These are phyloP conservation scores for Drosophila yooni DNA, from an alignment of 2,888 invertebrate genomes.

Conservation along the genomic window DNA sequence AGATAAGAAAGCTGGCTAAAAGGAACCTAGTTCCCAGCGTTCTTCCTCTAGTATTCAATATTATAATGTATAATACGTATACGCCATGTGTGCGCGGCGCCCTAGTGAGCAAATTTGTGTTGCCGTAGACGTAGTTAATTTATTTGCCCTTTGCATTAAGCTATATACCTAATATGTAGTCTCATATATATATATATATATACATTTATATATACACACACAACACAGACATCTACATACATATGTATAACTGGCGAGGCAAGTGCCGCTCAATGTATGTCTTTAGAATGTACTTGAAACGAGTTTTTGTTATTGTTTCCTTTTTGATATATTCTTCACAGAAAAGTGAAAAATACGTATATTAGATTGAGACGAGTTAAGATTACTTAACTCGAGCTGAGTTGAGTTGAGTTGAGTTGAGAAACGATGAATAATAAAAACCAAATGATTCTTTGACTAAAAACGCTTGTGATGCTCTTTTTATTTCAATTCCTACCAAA, in stretches of 20 bases:
- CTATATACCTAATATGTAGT: constrained; percentile 48
- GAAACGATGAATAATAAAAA: constrained; percentile 75
- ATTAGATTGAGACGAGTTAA: constrained; percentile 33
- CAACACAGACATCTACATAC: constrained; percentile 23
- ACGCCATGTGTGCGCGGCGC: constrained; percentile 50
- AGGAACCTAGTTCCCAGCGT: constrained; percentile 6
- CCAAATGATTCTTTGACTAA: constrained; percentile 85
- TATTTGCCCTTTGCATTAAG: constrained; percentile 49
- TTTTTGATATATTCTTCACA: constrained; percentile 52
- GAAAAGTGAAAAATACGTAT: constrained; percentile 20
- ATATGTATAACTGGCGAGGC: constrained; percentile 23
- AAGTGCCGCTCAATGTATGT: constrained; percentile 19
- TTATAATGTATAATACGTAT: constrained; percentile 47
- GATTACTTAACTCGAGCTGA: constrained; percentile 31
- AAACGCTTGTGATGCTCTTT: constrained; percentile 85
- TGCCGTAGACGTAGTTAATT: constrained; percentile 47
- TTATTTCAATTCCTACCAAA: constrained; percentile 60
- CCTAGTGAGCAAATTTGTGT: constrained; percentile 53
- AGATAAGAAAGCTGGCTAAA: constrained; percentile 4
- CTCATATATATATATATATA: constrained; percentile 28
- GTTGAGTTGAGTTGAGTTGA: constrained; percentile 58
- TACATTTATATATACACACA: constrained; percentile 28
- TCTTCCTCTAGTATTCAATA: neutral
- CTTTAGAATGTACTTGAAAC: constrained; percentile 46
- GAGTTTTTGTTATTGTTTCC: constrained; percentile 26